These are phyloP conservation scores for Dynastes hyllus DNA, from an alignment of 2,888 invertebrate species.

Conservation along the genomic window DNA sequence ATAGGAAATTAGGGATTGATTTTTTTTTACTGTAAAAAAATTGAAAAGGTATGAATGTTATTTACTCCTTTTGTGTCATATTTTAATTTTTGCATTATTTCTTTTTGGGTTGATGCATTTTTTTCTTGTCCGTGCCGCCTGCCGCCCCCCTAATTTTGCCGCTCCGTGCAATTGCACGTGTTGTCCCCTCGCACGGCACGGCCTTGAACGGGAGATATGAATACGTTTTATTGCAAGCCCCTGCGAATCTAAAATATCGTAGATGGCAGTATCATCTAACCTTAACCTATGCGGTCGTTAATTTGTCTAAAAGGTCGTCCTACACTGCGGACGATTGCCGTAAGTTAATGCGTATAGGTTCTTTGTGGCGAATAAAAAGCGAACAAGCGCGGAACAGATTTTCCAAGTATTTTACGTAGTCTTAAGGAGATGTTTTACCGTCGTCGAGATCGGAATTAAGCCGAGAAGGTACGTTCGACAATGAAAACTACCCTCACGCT, in stretches of 20 bases:
- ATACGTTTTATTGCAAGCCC: too few relatives aligned
- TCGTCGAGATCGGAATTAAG: slow-evolving; percentile 44
- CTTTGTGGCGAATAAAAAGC: slow-evolving; percentile 26
- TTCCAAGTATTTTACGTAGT: slow-evolving; percentile 45
- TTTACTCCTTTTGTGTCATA: too few relatives aligned
- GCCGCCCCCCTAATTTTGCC: too few relatives aligned
- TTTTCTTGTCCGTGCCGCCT: too few relatives aligned
- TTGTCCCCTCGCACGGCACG: too few relatives aligned
- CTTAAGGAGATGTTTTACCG: slow-evolving; percentile 43
- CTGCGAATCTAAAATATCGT: not conserved
- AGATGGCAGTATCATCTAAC: not conserved
- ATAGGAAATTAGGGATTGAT: too few relatives aligned
- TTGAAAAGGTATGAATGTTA: too few relatives aligned
- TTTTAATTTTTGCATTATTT: too few relatives aligned
- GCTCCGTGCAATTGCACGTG: too few relatives aligned
- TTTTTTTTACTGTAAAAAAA: too few relatives aligned
- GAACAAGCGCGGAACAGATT: slow-evolving; percentile 25
- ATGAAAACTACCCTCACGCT: slow-evolving; percentile 39
- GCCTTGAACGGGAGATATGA: too few relatives aligned
- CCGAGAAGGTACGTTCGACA: slow-evolving; percentile 36
- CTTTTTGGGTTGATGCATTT: too few relatives aligned
- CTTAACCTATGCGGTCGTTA: slow-evolving; percentile 13
- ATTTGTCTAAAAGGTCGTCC: slow-evolving; percentile 14
- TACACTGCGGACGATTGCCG: not conserved
- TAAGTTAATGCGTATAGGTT: slow-evolving; percentile 18